Evolutionary conservation across 2,113 vertebrate species (phyloP), one percentile per base, ranked within the genome.

Genomic region (Scytalopus superciliaris): DNA sequence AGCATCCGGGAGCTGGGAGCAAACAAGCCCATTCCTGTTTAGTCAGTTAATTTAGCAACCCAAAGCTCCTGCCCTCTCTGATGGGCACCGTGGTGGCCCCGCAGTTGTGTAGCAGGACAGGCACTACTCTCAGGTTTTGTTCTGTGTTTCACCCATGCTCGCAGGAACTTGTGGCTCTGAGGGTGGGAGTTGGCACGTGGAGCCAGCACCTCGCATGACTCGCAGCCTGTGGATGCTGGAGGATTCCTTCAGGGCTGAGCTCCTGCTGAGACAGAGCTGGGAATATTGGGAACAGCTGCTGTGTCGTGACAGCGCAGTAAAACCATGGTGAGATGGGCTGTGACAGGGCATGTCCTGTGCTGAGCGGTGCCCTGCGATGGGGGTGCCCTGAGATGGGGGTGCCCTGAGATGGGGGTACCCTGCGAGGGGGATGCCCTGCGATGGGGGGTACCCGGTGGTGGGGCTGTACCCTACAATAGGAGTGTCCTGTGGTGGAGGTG

Each of bases 181-280:
- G 12, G 25, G 17, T 4, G n/a, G 47, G n/a, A 47, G 14, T n/a
- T 15, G 28, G 33, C 56, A 25, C 47, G 4, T 3, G 39, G 13
- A 22, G 27, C 31, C 66, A 18, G 44, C 1, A 14, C 30, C 35
- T n/a, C 7, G 0, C n/a, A 27, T 39, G 56, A n/a, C 28, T 21
- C 1, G 3, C 7, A 1, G 4, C 1, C 13, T 3, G 13, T n/a
- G 40, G 40, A 14, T 28, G 19, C 52, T 5, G 8, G 53, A 35
- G 17, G 6, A 47, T 44, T 33, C 17, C 31, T 39, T 12, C 25
- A 8, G 50, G 10, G 31, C 59, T 52, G 45, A 23, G 33, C 27
- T 44, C 24, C 45, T 35, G 22, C 53, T 30, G n/a, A 56, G 19
- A 14, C 35, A 39, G 44, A 55, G 37, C 39, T 45, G 57, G 73